Base-by-base conservation (phyloP, 2,797 vertebrate species). In the Clarias fuscus region DNA sequence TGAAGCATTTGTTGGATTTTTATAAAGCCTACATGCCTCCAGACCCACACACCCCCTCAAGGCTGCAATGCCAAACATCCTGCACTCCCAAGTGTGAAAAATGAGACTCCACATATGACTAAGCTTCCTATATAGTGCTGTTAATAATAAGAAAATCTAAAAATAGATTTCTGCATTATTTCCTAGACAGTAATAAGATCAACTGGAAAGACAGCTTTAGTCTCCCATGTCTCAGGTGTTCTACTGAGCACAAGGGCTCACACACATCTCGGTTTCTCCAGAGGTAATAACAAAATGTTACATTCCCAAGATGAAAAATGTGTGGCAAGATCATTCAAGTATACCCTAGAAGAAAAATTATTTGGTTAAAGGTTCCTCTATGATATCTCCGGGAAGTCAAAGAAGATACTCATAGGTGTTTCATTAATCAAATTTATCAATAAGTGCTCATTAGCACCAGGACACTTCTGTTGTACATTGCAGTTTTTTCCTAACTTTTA, bases 41-140 rank as follows among this genome's bases (percentile, higher is more conserved):
- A 71, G 1, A 56, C 86, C 83, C 90, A 73, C 68, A 87, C 88
- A 77, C 89, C 89, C 77, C 89, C 91, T 84, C 20, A 78, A 78
- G 22, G 37, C 76, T 79, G 58, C 79, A 88, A 91, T 92, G 86
- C 89, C 85, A 91, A 89, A 85, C 86, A 90, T 92, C 87, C 73
- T 58, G 89, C 87, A 87, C 90, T 86, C 48, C 64, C 48, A 68
- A 85, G 30, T 56, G 30, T 62, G 24, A 33, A 64, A 75, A 65
- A 77, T 62, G 6, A 58, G 20, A 8, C 14, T 70, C 84, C 65
- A 79, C 72, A 37, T 72, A 62, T 62, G 37, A 81, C 78, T n/a
- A 64, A 43, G 6, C 78, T 24, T 59, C 48, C 5, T 73, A 48
- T 58, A 77, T 20, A 58, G 75, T 58, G 11, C 40, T 48, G 22